Evolutionary conservation across 2,797 vertebrate genomes (phyloP), one percentile per base, ranked within the genome.

Genomic region (Sebastes steindachneri): DNA sequence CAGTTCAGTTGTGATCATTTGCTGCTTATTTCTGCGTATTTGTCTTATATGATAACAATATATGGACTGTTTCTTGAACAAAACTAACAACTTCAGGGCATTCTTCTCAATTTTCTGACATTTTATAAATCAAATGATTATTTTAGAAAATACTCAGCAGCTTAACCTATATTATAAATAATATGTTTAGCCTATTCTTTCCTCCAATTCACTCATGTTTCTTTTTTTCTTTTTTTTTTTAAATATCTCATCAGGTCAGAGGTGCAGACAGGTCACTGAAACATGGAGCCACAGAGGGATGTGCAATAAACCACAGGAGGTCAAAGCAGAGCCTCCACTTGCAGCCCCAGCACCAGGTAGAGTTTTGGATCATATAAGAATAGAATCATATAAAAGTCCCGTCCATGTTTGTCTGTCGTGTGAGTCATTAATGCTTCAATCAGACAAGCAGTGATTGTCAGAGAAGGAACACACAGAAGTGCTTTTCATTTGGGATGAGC

Each of bases 291-390:
- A 68, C 62, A 93, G 94, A 82, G 90, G 88, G 77, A 88, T 97
- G 93, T 97, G 97, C 80, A 94, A 45, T 78, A 99, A 98, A 93
- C 93, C 95, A 2, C 94, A 93, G 23, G 94, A 96, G 71, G 73
- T 62, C 12, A 94, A 93, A 82, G n/a, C 74, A 3, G 83, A 90
- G n/a, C 29, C 82, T 69, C 70, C 70, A 0, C 55, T 88, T 67
- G 17, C 85, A 72, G 65, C 12, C 6, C 77, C 87, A 19, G 86
- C 71, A 64, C 31, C 59, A 15, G 87, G 92, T 93, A 75, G n/a
- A 9, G 41, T 66, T 78, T 73, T 70, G 12, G 25, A 63, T 62
- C 19, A 41, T 14, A n/a, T 37, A 7, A 12, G 37, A 14, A 41
- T 41, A 41, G 12, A 7, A 63, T 62, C 19, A 41, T 14, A 11